Evolutionary conservation across 1,140 invertebrate genomes (phyloP), one percentile per base, ranked within the genome.

Genomic region (Drosophila littoralis): DNA sequence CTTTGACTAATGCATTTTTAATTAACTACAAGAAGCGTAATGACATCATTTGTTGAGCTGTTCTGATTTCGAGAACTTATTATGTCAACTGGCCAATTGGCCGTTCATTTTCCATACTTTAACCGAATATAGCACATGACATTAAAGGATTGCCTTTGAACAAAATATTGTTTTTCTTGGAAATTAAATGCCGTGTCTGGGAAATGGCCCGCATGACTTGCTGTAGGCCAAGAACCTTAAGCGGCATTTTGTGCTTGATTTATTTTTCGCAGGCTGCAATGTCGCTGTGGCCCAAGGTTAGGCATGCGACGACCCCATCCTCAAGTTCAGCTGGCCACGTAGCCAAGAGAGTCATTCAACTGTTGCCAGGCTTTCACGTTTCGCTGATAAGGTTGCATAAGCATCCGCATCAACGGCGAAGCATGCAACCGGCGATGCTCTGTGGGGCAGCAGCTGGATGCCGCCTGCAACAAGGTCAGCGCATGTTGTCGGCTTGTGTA

Each of bases 1-100:
- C 64, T 67, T 71, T 70, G 54, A 55, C 83, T 88, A 86, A 86
- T 88, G 83, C 83, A 82, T 86, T 86, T 86, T 74, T 86, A 86
- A 86, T 86, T 67, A 67, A 72, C 22, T 36, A 35, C 7, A 51
- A 68, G 59, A 57, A 50, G 17, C 67, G 33, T 22, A 40, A 64
- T 73, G 64, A 73, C 70, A 68, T 73, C 64, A 73, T 68, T n/a
- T 32, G 3, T 7, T 45, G 12, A 2, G 32, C 33, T 54, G 35
- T 36, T 67, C 46, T 68, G 38, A 66, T 59, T 72, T 40, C 7
- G 45, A 55, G 36, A 50, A 22, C 15, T 50, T 40, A 28, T 48
- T 48, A 48, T n/a, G 54, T 7, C 33, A 12, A 7, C 35, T 22
- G 17, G 9, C 10, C 10, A 32, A 28, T 32, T 6, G 9, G 22